Evolutionary conservation across 2,888 invertebrate genomes (phyloP).

Genomic region (Troglohyphantes excavatus): DNA sequence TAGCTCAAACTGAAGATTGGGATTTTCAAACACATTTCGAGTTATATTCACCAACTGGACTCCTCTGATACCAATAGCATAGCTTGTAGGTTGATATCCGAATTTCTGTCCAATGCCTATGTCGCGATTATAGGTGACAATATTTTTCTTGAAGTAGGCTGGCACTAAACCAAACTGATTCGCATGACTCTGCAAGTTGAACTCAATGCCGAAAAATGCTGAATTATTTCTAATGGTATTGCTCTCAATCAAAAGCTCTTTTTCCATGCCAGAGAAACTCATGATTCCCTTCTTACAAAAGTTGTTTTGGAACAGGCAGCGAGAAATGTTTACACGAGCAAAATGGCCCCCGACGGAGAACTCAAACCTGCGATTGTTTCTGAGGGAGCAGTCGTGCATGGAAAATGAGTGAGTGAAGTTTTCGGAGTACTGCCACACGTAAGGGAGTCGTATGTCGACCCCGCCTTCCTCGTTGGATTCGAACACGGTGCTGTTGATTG

Average conservation of each 20-base stretch:
- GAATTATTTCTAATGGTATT: conserved; percentile 91
- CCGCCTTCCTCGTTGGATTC: conserved; percentile 93
- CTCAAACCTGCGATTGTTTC: conserved; percentile 90
- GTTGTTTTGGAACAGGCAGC: conserved; percentile 93
- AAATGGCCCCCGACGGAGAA: conserved; percentile 96
- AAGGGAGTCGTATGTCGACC: conserved; percentile 93
- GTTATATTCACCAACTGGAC: conserved; percentile 96
- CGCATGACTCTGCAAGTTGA: conserved; percentile 94
- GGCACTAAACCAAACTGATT: conserved; percentile 90
- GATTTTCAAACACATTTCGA: conserved; percentile 93
- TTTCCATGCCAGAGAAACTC: conserved; percentile 96
- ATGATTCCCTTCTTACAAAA: conserved; percentile 91
- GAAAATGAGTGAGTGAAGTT: conserved; percentile 95
- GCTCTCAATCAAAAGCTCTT: conserved; percentile 91
- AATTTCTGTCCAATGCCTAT: conserved; percentile 80
- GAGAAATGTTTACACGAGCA: conserved; percentile 92
- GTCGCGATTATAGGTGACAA: conserved; percentile 88
- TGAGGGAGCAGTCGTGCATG: conserved; percentile 93
- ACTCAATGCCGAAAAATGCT: conserved; percentile 92
- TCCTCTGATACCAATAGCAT: conserved; percentile 95
- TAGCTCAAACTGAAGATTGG: conserved; percentile 90
- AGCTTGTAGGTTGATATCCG: conserved; percentile 86
- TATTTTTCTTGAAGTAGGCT: conserved; percentile 90
- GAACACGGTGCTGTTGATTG: conserved; percentile 92
- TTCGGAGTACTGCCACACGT: conserved; percentile 97